Conservation (phyloP, 2,113 vertebrate species). For the Nothoprocta pentlandii region DNA sequence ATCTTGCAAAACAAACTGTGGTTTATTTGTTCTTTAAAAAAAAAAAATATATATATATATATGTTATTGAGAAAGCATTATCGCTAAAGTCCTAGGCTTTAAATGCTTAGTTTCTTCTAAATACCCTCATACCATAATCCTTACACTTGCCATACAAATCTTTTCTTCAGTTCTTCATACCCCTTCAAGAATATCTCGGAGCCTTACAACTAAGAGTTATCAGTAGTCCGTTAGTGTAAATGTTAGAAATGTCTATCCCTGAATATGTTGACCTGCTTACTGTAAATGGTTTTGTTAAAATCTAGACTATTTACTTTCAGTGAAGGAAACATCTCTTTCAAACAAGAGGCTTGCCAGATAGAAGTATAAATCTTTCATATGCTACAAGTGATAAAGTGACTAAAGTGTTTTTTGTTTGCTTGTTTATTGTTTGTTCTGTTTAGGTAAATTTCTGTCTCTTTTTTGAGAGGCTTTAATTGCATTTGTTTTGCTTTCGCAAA, state of each 20-base stretch:
- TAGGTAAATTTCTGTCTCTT: neutral
- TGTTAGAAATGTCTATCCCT: neutral
- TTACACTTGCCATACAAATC: neutral
- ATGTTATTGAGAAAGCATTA: neutral
- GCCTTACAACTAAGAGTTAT: neutral
- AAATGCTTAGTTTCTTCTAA: neutral
- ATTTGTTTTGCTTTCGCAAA: neutral
- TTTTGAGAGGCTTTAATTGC: neutral
- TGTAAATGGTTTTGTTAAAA: neutral
- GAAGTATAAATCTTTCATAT: accelerated
- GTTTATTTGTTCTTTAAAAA: neutral
- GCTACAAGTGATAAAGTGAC: neutral
- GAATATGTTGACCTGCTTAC: neutral
- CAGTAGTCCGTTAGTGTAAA: neutral
- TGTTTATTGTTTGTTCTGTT: too few relatives aligned
- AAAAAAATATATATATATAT: too few relatives aligned
- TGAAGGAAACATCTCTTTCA: neutral
- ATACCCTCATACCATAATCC: neutral
- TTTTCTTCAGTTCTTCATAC: neutral
- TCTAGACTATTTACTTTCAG: neutral
- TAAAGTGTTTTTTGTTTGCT: neutral
- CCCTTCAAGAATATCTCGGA: neutral
- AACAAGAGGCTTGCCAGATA: neutral
- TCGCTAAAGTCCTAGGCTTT: neutral
- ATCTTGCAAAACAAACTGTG: neutral